Evolutionary conservation across 2,113 vertebrate species (phyloP).

Genomic region (Rhipidura dahli): DNA sequence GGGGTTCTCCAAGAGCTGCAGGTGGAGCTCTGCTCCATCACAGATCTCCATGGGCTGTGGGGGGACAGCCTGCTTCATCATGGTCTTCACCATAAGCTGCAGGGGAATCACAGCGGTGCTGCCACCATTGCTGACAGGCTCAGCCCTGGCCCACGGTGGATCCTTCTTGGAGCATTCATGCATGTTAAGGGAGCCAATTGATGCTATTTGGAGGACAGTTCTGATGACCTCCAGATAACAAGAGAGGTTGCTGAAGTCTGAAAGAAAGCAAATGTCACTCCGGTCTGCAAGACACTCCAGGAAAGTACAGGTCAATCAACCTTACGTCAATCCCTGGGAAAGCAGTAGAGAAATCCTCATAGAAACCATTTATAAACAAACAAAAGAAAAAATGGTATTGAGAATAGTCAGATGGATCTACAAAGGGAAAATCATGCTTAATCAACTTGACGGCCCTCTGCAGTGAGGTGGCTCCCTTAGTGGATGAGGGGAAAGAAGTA

Average conservation of each 20-base stretch:
- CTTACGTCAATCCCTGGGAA: neutral
- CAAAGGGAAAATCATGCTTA: neutral
- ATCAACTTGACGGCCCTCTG: neutral
- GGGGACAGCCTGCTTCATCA: neutral
- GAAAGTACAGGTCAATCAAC: neutral
- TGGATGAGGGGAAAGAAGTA: neutral
- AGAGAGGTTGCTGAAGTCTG: neutral
- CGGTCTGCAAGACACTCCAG: neutral
- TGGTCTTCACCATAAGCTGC: neutral
- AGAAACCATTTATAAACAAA: neutral
- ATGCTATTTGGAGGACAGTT: neutral
- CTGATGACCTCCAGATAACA: neutral
- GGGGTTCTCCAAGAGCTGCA: neutral
- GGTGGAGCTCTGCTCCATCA: neutral
- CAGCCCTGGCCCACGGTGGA: fast-evolving
- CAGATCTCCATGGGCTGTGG: neutral
- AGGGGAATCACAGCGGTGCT: neutral
- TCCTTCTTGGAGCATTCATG: neutral
- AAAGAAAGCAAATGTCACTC: neutral
- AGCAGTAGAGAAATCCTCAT: neutral
- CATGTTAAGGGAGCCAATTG: neutral
- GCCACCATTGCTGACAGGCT: fast-evolving
- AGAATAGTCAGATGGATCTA: neutral
- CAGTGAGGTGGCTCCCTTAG: neutral
- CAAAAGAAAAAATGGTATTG: neutral